phyloP scores from a whole-genome alignment of 2,888 invertebrate species.

The Dynastes grantii region DNA sequence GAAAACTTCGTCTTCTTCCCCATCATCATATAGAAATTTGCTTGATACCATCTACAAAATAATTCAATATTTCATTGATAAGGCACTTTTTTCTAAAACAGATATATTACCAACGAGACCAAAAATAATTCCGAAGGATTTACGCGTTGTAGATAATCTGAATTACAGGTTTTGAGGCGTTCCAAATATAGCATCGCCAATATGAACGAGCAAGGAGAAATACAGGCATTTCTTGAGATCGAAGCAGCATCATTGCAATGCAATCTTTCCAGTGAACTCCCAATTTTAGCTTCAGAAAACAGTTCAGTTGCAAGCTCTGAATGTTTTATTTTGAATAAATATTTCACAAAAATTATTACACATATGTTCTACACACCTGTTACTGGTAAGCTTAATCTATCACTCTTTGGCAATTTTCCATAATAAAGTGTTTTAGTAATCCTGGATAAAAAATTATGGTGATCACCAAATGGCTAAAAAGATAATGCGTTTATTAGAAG shows the following conservation, averaged over 20 bases:
- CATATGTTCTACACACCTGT: constrained; percentile 75
- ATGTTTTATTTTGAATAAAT: constrained; percentile 15
- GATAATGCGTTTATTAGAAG: constrained; percentile 54
- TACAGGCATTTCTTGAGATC: constrained; percentile 85
- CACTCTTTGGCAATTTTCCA: constrained; percentile 82
- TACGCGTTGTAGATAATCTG: constrained; percentile 86
- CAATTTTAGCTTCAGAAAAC: constrained; percentile 85
- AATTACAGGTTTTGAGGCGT: constrained; percentile 86
- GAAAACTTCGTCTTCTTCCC: constrained; percentile 92
- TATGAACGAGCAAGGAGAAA: constrained; percentile 94
- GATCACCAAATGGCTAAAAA: constrained; percentile 77
- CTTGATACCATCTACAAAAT: constrained; percentile 90
- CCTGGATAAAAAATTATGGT: constrained; percentile 85
- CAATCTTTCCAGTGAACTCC: constrained; percentile 83
- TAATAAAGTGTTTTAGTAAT: constrained; percentile 93
- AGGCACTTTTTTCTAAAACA: constrained; percentile 30
- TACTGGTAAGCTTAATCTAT: constrained; percentile 83
- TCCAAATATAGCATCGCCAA: constrained; percentile 95
- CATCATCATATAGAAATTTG: constrained; percentile 95
- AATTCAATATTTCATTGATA: constrained; percentile 51
- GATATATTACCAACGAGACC: constrained; percentile 85
- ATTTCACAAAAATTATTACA: not conserved
- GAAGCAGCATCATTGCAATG: constrained; percentile 84
- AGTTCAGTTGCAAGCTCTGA: constrained; percentile 88
- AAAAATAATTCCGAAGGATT: constrained; percentile 95